Evolutionary conservation across 2,888 invertebrate species (phyloP).

Genomic region (Erebia palarica): DNA sequence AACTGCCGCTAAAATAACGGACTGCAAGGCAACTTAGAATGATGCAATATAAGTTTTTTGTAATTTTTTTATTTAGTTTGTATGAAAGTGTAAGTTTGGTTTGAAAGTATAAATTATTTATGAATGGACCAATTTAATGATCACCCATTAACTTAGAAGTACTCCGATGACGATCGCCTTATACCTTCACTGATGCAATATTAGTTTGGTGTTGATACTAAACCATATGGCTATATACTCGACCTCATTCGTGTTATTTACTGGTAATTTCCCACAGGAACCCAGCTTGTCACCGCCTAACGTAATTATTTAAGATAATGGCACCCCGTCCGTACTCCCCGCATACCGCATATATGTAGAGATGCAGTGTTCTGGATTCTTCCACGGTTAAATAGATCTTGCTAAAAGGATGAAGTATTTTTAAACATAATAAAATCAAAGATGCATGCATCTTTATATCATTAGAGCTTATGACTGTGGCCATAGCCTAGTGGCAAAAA

Average conservation of each 20-base stretch:
- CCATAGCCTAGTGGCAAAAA: too few relatives aligned
- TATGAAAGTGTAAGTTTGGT: too few relatives aligned
- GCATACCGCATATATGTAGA: constrained; percentile 1
- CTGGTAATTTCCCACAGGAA: constrained; percentile 61
- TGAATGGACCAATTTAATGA: too few relatives aligned
- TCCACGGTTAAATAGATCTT: neutral
- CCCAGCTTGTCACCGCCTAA: constrained; percentile 45
- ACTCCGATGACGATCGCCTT: neutral
- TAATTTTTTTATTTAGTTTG: too few relatives aligned
- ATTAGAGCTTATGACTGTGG: too few relatives aligned
- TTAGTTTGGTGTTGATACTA: constrained; percentile 16
- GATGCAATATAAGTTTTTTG: too few relatives aligned
- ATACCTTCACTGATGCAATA: neutral
- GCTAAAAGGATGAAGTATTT: neutral
- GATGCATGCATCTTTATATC: too few relatives aligned
- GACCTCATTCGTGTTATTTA: constrained; percentile 35
- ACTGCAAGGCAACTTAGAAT: too few relatives aligned
- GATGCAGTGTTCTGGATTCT: constrained; percentile 9
- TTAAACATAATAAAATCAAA: too few relatives aligned
- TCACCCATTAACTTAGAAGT: neutral
- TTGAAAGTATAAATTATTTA: too few relatives aligned
- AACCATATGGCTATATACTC: constrained; percentile 27
- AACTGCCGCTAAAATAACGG: too few relatives aligned
- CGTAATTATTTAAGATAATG: constrained; percentile 63
- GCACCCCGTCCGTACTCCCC: constrained; percentile 35